A percentile compares a stretch with the other conserved stretches of the same genome.
These are phyloP conservation scores for Phrynocephalus guinanensis DNA, from an alignment of 2,797 vertebrate genomes.

Conservation along the genomic window DNA sequence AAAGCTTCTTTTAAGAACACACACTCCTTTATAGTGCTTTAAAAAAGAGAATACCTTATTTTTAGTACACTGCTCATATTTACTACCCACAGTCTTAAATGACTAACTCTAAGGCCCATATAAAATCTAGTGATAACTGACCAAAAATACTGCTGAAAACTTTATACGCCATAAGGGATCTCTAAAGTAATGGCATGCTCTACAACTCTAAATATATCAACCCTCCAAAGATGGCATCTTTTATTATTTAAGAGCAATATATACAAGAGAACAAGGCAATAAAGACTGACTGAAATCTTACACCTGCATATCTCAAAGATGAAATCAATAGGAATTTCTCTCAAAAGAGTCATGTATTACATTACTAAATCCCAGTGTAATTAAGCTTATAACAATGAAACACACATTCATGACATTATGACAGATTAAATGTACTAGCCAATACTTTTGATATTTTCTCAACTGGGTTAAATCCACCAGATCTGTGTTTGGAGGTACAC, in stretches of 20 bases:
- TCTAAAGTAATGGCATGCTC: neutral
- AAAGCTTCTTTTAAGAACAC: conserved; percentile 59
- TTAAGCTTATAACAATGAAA: neutral
- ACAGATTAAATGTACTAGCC: too few relatives aligned
- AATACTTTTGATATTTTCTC: too few relatives aligned
- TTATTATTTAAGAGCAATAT: neutral
- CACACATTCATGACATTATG: neutral
- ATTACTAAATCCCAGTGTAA: neutral
- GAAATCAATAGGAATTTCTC: neutral
- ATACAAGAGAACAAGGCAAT: neutral
- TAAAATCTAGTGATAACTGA: conserved; percentile 5
- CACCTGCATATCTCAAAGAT: neutral
- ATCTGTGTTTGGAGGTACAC: too few relatives aligned
- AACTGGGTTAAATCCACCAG: too few relatives aligned
- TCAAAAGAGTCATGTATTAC: neutral
- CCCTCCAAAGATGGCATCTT: neutral
- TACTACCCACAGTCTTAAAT: conserved; percentile 42
- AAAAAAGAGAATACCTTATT: conserved; percentile 37
- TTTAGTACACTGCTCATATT: conserved; percentile 19
- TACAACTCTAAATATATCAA: conserved; percentile 12
- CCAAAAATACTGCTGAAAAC: neutral
- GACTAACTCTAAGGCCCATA: conserved; percentile 5
- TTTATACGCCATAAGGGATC: neutral
- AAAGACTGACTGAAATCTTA: neutral
- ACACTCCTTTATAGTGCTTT: conserved; percentile 50